phyloP scores from a whole-genome alignment of 1,140 invertebrate genomes.

The Cepaea nemoralis region DNA sequence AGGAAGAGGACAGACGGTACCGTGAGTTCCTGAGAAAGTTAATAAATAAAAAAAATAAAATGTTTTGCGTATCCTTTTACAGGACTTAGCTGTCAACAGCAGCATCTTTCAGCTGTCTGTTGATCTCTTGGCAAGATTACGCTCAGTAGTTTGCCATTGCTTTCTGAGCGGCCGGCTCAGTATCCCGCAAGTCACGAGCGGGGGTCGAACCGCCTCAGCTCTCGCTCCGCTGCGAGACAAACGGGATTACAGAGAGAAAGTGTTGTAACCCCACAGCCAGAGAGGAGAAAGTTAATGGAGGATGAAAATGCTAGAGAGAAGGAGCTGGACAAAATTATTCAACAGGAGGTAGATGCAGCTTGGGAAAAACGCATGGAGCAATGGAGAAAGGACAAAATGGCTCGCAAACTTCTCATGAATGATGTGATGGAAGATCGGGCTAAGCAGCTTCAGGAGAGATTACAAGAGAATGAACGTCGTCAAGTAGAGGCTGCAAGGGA shows the following conservation, averaged over 20 bases:
- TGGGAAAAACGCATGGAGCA: slow-evolving; percentile 70
- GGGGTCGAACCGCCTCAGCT: no score
- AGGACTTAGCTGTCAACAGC: no score
- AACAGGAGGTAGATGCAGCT: slow-evolving; percentile 68
- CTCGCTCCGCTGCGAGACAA: no score
- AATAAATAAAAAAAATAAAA: no score
- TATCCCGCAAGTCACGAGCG: no score
- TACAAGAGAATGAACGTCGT: slow-evolving; percentile 53
- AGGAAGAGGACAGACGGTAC: slow-evolving; percentile 68
- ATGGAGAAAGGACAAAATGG: slow-evolving; percentile 65
- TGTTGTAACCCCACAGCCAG: no score
- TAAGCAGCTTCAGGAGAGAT: slow-evolving; percentile 66
- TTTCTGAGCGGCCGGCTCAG: no score
- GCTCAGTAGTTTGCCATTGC: no score
- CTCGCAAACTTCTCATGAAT: slow-evolving; percentile 64
- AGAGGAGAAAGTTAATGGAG: slow-evolving; percentile 62
- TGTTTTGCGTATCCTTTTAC: no score
- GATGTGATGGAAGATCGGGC: slow-evolving; percentile 64
- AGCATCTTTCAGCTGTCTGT: no score
- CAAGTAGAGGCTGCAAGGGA: slow-evolving; percentile 55
- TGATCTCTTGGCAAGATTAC: no score
- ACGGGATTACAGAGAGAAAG: no score
- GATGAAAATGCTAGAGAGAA: slow-evolving; percentile 65
- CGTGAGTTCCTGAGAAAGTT: slow-evolving; percentile 64
- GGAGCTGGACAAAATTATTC: slow-evolving; percentile 66